phyloP scores from a whole-genome alignment of 2,888 invertebrate species.

The Ryuthela nishihirai region DNA sequence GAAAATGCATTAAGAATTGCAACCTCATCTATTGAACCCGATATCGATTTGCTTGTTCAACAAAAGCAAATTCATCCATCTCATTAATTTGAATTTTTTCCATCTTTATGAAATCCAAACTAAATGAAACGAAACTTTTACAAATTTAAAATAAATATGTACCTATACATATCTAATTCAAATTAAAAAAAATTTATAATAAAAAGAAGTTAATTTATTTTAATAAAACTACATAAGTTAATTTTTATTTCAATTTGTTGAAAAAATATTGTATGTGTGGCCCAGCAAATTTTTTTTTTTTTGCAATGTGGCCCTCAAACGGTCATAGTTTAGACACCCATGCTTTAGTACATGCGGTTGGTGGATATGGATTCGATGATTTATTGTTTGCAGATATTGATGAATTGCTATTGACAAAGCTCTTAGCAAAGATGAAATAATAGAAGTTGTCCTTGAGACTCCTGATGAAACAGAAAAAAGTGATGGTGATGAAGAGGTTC shows the following conservation, averaged over 20 bases:
- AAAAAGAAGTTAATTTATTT: background rate
- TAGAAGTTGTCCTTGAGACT: too few species aligned
- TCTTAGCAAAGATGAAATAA: too few species aligned
- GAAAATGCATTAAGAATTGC: conserved; percentile 2
- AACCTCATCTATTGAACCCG: background rate
- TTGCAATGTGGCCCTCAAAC: too few species aligned
- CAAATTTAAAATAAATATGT: conserved; percentile 4
- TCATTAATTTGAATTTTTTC: background rate
- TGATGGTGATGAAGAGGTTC: too few species aligned
- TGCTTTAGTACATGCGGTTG: too few species aligned
- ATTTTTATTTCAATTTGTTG: background rate
- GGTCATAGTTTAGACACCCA: too few species aligned
- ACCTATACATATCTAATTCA: background rate
- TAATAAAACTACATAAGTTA: conserved; percentile 1
- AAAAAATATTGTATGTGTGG: too few species aligned
- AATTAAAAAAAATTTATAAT: conserved; percentile 1
- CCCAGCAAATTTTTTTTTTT: too few species aligned
- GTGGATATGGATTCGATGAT: too few species aligned
- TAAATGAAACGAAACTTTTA: conserved; percentile 3
- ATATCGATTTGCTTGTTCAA: conserved; percentile 3
- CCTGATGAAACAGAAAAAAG: too few species aligned
- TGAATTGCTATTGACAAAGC: too few species aligned
- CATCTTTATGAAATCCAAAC: conserved; percentile 5
- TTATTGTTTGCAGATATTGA: too few species aligned
- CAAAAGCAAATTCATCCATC: conserved; percentile 6